Base-by-base conservation (phyloP, 2,113 vertebrate genomes). In the Aspidoscelis tigris region DNA sequence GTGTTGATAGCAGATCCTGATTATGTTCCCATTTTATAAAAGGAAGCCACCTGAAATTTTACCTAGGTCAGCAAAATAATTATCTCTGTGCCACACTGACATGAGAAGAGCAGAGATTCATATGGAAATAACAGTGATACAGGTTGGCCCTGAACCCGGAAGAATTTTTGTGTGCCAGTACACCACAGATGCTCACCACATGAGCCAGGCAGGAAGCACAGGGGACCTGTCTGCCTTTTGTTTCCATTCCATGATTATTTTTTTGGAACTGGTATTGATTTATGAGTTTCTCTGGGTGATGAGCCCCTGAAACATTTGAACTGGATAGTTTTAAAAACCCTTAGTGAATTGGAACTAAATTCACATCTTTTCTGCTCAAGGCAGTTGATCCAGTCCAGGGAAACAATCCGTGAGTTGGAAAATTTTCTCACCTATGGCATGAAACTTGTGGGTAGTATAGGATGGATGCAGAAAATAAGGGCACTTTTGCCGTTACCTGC, bases 161-260 rank as follows among this genome's bases (percentile, higher is more conserved):
- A 90, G 88, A 83, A 86, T 85, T 89, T 91, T 0, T 4, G 86
- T 76, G 1, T 93, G 86, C 90, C 88, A 82, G 80, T 3, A 0
- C 58, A 84, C 73, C 87, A 55, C 94, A 94, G 78, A 86, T 96
- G 95, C 90, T 86, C 72, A n/a, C 94, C 94, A 94, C 92, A 91
- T 95, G 95, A 96, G 89, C 83, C 84, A 93, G 84, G 77, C 78
- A 86, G 82, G 86, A 79, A 64, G 14, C 41, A 79, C 65, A 87
- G 93, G 86, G 88, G 87, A 77, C 71, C 92, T 78, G 87, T 76
- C 0, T 79, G 88, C 90, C 86, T 93, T 91, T 90, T 87, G 88
- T 16, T 41, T 85, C 79, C 85, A 79, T 90, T 89, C 88, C 89
- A 88, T 88, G 87, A 88, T 87, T 89, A 85, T 81, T 33, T 80